Conservation (phyloP, 2,888 invertebrate species). For the Xylocampa areola region DNA sequence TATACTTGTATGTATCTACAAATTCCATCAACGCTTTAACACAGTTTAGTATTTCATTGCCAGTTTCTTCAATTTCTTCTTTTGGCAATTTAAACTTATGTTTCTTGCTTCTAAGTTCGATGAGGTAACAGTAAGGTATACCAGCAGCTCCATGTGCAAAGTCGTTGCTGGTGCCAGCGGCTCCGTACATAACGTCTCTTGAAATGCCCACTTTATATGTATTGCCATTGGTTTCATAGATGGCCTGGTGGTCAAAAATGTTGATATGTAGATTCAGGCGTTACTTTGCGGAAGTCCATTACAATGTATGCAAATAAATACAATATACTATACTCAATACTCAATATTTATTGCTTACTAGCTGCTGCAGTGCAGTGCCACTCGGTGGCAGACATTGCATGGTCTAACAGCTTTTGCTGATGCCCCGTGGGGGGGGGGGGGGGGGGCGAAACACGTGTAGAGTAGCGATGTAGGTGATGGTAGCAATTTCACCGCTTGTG, state of each 20-base stretch:
- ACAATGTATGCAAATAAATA: too few species aligned
- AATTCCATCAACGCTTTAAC: conserved; percentile 80
- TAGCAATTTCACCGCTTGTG: too few species aligned
- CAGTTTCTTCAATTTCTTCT: conserved; percentile 80
- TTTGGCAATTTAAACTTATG: conserved; percentile 79
- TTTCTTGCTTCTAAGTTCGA: conserved; percentile 80
- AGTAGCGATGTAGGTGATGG: too few species aligned
- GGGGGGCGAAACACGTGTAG: too few species aligned
- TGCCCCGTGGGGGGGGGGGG: too few species aligned
- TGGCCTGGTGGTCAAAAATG: conserved; percentile 69
- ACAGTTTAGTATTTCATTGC: conserved; percentile 75
- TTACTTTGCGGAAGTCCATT: too few species aligned
- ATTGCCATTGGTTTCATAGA: conserved; percentile 75
- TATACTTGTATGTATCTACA: conserved; percentile 67
- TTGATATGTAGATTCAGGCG: not conserved
- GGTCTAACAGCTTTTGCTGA: too few species aligned
- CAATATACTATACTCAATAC: too few species aligned
- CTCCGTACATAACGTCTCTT: conserved; percentile 82
- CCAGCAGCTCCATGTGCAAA: conserved; percentile 78
- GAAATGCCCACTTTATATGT: conserved; percentile 84
- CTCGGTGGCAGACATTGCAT: too few species aligned
- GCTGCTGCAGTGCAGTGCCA: too few species aligned
- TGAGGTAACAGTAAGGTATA: conserved; percentile 82
- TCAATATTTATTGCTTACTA: too few species aligned
- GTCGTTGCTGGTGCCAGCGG: conserved; percentile 82